These are phyloP conservation scores for Cacoxenus indagator DNA, from an alignment of 2,888 invertebrate genomes.

Conservation along the genomic window DNA sequence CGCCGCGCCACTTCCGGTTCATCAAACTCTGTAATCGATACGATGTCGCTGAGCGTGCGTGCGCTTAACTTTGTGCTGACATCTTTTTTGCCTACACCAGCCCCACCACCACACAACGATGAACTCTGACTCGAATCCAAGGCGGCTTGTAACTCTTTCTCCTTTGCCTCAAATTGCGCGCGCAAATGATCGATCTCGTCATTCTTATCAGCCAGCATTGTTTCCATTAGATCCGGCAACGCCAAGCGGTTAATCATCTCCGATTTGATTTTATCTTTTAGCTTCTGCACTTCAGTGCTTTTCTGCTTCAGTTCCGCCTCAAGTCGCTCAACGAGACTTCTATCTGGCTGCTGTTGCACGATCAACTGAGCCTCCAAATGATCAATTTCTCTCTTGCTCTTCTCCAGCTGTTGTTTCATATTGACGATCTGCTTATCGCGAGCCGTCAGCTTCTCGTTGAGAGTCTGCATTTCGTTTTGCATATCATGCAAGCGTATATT, in stretches of 20 bases:
- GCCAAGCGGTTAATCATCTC: constrained; percentile 72
- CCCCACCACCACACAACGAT: constrained; percentile 34
- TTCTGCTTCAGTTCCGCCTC: constrained; percentile 73
- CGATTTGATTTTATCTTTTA: constrained; percentile 71
- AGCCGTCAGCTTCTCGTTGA: constrained; percentile 76
- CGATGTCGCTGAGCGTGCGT: constrained; percentile 79
- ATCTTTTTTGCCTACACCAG: constrained; percentile 67
- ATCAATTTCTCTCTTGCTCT: constrained; percentile 74
- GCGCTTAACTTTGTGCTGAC: constrained; percentile 76
- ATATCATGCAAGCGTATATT: constrained; percentile 72
- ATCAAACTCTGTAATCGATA: constrained; percentile 81
- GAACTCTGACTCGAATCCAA: constrained; percentile 71
- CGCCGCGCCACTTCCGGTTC: constrained; percentile 77
- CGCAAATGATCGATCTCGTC: constrained; percentile 78
- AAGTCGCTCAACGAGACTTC: constrained; percentile 71
- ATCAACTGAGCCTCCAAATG: constrained; percentile 74
- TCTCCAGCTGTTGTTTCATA: constrained; percentile 75
- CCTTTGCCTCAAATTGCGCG: constrained; percentile 71
- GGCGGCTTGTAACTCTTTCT: constrained; percentile 72
- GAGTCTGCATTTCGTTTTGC: constrained; percentile 74
- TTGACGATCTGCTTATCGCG: constrained; percentile 77
- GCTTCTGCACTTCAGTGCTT: constrained; percentile 68
- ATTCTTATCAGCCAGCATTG: constrained; percentile 79
- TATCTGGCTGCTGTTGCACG: constrained; percentile 66
- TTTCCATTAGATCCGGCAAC: constrained; percentile 75